These are phyloP conservation scores for Corydoras maculifer DNA, from an alignment of 2,113 vertebrate genomes.

Conservation along the genomic window DNA sequence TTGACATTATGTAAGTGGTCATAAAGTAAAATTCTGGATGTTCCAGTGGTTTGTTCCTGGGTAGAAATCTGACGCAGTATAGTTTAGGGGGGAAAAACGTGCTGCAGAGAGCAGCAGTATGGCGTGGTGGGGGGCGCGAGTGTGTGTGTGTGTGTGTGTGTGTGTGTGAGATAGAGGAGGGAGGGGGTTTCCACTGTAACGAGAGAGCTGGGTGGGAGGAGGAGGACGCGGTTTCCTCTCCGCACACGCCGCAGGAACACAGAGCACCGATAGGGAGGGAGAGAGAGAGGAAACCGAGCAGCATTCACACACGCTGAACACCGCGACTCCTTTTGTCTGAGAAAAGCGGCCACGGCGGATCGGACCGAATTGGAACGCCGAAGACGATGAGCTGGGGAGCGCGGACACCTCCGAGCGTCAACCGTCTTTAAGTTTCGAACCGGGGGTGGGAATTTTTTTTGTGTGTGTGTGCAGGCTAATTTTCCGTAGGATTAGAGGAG, in stretches of 20 bases:
- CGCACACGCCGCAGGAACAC: conserved; percentile 64
- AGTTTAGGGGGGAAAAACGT: too few species aligned
- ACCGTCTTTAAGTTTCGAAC: conserved; percentile 42
- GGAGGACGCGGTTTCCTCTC: conserved; percentile 62
- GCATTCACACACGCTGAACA: conserved; percentile 17
- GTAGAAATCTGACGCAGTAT: too few species aligned
- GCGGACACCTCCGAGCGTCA: conserved; percentile 56
- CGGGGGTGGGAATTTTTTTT: not conserved
- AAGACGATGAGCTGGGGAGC: conserved; percentile 56
- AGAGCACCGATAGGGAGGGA: conserved; percentile 51
- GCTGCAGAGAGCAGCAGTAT: conserved; percentile 9
- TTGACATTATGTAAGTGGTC: too few species aligned
- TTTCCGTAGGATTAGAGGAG: conserved; percentile 1
- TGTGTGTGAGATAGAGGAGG: not conserved
- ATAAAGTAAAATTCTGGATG: too few species aligned
- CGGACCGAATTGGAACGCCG: too few species aligned
- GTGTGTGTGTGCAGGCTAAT: conserved; percentile 45
- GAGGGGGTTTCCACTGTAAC: conserved; percentile 33
- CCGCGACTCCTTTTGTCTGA: conserved; percentile 44
- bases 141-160: not conserved
- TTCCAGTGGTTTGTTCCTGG: too few species aligned
- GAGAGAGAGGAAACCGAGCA: conserved; percentile 55
- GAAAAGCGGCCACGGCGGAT: conserved; percentile 27
- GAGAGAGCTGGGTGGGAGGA: conserved; percentile 39
- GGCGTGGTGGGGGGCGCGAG: not conserved